These are phyloP conservation scores for Zaprionus camerounensis DNA, from an alignment of 1,140 invertebrate species.

Conservation along the genomic window DNA sequence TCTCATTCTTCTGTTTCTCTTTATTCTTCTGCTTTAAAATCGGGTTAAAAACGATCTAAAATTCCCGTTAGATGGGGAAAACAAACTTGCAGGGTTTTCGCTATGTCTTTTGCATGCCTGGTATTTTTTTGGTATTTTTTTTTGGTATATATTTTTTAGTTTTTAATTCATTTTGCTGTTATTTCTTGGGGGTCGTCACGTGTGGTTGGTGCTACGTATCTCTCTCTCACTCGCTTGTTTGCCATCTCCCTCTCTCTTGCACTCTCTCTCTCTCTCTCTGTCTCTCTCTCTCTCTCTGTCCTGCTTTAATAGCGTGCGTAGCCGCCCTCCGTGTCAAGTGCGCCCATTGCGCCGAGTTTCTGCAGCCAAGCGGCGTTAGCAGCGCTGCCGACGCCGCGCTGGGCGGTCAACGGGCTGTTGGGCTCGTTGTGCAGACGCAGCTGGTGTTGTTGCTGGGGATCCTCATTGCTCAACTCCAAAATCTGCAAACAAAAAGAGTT, in stretches of 20 bases:
- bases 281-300: not conserved
- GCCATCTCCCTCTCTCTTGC: not conserved
- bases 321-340: constrained; percentile 67
- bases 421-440: constrained; percentile 75
- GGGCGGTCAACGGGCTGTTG: constrained; percentile 59
- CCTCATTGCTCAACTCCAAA: constrained; percentile 83
- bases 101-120: not conserved
- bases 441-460: constrained; percentile 65
- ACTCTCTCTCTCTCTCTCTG: not conserved
- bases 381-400: constrained; percentile 43
- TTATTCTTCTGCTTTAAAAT: not conserved
- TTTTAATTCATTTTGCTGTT: constrained; percentile 15
- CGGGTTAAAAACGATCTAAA: constrained; percentile 15
- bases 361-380: constrained; percentile 74
- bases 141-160: not conserved
- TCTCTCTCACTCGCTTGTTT: constrained; percentile 2
- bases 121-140: not conserved
- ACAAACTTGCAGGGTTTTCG: not conserved
- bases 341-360: constrained; percentile 67
- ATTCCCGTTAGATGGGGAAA: not conserved
- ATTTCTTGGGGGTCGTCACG: constrained; percentile 41
- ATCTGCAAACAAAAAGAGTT: constrained; percentile 73
- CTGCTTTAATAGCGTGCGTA: constrained; percentile 62
- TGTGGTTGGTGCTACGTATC: constrained; percentile 16
- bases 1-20: not conserved